These are phyloP conservation scores for Diorhabda sublineata DNA, from an alignment of 1,140 invertebrate genomes.

Conservation along the genomic window DNA sequence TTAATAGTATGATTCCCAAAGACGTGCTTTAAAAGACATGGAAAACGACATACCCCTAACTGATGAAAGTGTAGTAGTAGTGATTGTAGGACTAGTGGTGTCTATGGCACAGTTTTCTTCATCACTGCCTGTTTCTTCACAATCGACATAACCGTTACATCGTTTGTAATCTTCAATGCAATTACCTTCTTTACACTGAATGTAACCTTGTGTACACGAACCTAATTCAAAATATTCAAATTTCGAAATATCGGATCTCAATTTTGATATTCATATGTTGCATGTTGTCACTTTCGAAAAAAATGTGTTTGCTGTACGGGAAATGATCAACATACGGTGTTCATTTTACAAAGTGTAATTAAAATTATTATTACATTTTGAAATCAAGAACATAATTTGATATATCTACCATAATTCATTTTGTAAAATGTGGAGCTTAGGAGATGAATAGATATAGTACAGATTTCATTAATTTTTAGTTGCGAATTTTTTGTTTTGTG, in stretches of 20 bases:
- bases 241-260: neutral
- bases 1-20: neutral
- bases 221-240: constrained; percentile 10
- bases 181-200: constrained; percentile 60
- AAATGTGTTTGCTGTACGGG: too few relatives aligned
- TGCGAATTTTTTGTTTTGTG: too few relatives aligned
- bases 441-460: too few relatives aligned
- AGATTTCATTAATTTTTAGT: too few relatives aligned
- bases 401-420: too few relatives aligned
- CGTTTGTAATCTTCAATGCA: constrained; percentile 60
- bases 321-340: too few relatives aligned
- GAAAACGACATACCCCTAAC: neutral
- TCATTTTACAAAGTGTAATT: too few relatives aligned
- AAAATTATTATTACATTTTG: too few relatives aligned
- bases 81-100: constrained; percentile 1
- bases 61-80: neutral
- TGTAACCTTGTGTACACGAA: constrained; percentile 52
- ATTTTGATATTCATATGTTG: too few relatives aligned
- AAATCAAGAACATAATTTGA: too few relatives aligned
- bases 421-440: too few relatives aligned
- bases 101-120: constrained; percentile 57
- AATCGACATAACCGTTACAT: constrained; percentile 64
- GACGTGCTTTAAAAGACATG: neutral
- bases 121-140: constrained; percentile 60
- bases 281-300: too few relatives aligned